Evolutionary conservation across 2,797 vertebrate species (phyloP).

Genomic region (Tokudaia muenninki): DNA sequence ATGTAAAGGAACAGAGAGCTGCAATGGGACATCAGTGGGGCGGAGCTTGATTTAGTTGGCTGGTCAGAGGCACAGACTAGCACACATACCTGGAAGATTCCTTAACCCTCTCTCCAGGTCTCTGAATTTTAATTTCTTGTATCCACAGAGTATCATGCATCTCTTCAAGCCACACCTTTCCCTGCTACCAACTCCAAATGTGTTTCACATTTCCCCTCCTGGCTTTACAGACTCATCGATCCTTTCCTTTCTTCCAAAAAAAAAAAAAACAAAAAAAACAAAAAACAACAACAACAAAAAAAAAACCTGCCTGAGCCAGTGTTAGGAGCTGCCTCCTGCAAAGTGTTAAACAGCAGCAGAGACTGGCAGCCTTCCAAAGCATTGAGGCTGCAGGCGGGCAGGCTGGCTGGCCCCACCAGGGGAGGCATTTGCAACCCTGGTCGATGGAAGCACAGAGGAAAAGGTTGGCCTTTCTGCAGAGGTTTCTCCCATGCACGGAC

Average conservation of each 20-base stretch:
- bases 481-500: neutral
- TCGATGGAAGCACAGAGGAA: neutral
- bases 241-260: neutral
- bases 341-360: neutral
- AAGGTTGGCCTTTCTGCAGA: constrained; percentile 21
- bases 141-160: neutral
- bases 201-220: neutral
- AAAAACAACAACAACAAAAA: no score
- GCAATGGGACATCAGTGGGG: neutral
- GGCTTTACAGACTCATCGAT: neutral
- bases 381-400: neutral
- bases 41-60: no score
- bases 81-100: neutral
- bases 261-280: no score
- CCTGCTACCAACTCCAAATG: neutral
- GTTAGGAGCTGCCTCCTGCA: neutral
- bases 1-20: no score
- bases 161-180: neutral
- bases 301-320: neutral
- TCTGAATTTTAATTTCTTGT: neutral
- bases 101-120: neutral
- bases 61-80: neutral
- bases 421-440: neutral
- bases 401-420: neutral
- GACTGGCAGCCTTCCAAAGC: neutral